phyloP scores from a whole-genome alignment of 1,140 invertebrate species.

The Lordiphosa stackelbergi region DNA sequence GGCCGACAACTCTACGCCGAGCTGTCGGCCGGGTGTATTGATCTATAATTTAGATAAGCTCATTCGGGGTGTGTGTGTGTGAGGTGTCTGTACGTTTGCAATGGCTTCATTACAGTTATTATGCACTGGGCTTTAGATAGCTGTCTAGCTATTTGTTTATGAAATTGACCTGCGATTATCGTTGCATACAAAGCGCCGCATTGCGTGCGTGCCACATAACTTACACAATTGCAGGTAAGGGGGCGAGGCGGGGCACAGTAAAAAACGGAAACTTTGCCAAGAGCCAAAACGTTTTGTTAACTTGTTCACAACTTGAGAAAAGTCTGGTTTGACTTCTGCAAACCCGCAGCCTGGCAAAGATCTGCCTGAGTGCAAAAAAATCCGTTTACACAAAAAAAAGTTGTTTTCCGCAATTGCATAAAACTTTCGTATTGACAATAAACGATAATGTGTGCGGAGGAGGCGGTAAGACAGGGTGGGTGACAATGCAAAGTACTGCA shows the following conservation, averaged over 20 bases:
- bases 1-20: conserved; percentile 12
- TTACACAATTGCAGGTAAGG: conserved; percentile 31
- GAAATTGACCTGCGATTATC: conserved; percentile 70
- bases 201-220: conserved; percentile 48
- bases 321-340: conserved; percentile 35
- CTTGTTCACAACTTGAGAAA: conserved; percentile 44
- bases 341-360: conserved; percentile 28
- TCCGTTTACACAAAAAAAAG: conserved; percentile 60
- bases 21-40: conserved; percentile 40
- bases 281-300: conserved; percentile 61
- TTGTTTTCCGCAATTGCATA: conserved; percentile 56
- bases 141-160: conserved; percentile 66
- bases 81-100: conserved; percentile 24
- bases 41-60: conserved; percentile 71
- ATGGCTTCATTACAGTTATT: conserved; percentile 53
- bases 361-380: conserved; percentile 42
- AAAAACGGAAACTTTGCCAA: conserved; percentile 34
- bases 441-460: conserved; percentile 40
- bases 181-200: conserved; percentile 44
- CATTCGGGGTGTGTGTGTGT: neutral
- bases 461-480: neutral
- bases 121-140: conserved; percentile 45
- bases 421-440: conserved; percentile 73
- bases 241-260: conserved; percentile 28
- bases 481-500: conserved; percentile 13